Evolutionary conservation across 1,140 invertebrate species (phyloP).

Genomic region (Polypedilum vanderplanki): DNA sequence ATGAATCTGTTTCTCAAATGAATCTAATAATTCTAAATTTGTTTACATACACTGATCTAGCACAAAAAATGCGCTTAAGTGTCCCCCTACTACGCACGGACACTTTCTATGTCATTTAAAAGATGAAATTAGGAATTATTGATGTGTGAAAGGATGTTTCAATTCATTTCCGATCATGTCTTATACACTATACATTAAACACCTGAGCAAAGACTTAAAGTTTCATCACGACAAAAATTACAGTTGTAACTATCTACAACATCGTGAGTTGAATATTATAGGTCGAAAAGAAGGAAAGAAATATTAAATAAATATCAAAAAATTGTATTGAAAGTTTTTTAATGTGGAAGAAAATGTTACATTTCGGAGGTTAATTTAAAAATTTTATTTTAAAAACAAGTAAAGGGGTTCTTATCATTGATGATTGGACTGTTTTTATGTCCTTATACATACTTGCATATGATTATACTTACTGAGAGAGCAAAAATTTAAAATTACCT

Average conservation of each 20-base stretch:
- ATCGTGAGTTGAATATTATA: not conserved
- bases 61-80: too few relatives aligned
- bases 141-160: conserved; percentile 10
- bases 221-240: not conserved
- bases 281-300: not conserved
- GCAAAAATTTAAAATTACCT: not conserved
- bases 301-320: not conserved
- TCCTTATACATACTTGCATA: not conserved
- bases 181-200: not conserved
- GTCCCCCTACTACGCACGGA: too few relatives aligned
- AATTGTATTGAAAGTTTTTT: not conserved
- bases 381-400: not conserved
- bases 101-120: too few relatives aligned
- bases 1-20: too few relatives aligned
- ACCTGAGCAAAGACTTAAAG: not conserved
- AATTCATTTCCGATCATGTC: conserved; percentile 3
- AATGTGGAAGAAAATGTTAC: not conserved
- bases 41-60: too few relatives aligned
- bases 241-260: not conserved
- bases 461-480: not conserved
- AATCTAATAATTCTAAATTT: too few relatives aligned
- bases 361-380: not conserved
- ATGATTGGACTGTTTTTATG: not conserved
- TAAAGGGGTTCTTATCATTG: not conserved
- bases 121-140: not conserved